Percentiles rank a stretch among this genome's conserved stretches.
Conservation (phyloP, 2,888 invertebrate species). For the Julus scanicus region DNA sequence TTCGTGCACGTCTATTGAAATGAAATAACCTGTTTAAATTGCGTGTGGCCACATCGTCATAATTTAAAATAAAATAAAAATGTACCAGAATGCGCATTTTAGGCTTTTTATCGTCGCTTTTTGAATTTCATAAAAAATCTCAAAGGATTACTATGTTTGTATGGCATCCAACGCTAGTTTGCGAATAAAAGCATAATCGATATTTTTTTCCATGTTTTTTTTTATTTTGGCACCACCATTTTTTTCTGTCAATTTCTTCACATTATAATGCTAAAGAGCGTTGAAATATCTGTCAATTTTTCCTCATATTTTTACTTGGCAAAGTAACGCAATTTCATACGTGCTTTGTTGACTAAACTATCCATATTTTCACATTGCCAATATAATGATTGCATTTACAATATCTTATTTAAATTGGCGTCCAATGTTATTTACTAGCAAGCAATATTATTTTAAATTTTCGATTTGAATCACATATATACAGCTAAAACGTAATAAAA, state of each 20-base stretch:
- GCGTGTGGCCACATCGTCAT: not conserved
- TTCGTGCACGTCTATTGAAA: not conserved
- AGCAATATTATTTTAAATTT: not conserved
- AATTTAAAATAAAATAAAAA: not conserved
- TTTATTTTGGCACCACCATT: not conserved
- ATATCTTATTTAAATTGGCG: not conserved
- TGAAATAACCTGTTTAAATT: constrained; percentile 10
- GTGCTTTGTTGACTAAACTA: constrained; percentile 31
- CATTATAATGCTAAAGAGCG: not conserved
- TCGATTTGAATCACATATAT: not conserved
- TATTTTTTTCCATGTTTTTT: constrained; percentile 25
- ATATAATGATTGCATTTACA: constrained; percentile 9
- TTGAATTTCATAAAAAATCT: constrained; percentile 41
- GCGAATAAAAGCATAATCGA: not conserved
- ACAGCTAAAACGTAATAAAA: not conserved
- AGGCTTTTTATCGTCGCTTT: not conserved
- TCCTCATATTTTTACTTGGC: not conserved
- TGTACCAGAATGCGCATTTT: not conserved
- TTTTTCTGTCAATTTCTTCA: not conserved
- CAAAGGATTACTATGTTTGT: constrained; percentile 9
- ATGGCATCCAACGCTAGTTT: not conserved
- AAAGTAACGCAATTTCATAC: constrained; percentile 17
- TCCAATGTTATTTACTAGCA: not conserved
- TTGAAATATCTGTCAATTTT: constrained; percentile 31
- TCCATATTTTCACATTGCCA: not conserved